Evolutionary conservation across 2,113 vertebrate species (phyloP).

Genomic region (Megalops atlanticus): DNA sequence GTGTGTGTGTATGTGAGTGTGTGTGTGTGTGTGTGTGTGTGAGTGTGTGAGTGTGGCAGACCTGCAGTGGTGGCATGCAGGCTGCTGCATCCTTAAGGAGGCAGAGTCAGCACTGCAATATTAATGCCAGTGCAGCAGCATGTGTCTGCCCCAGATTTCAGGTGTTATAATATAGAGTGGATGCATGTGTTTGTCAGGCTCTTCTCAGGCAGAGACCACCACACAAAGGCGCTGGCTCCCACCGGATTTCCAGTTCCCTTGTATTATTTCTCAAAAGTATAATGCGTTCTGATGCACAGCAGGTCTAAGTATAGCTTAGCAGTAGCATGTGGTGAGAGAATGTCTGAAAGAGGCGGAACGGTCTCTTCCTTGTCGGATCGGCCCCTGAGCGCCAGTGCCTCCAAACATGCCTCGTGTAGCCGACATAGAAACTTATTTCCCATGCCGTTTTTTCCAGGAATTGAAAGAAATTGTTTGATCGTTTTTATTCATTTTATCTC

Average conservation of each 20-base stretch:
- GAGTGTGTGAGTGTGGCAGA: no score
- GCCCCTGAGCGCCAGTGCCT: not conserved
- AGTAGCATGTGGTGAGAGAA: not conserved
- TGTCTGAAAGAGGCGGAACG: not conserved
- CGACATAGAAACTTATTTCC: not conserved
- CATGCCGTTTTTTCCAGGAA: not conserved
- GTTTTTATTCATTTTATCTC: no score
- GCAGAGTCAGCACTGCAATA: slow-evolving; percentile 6
- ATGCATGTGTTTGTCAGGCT: not conserved
- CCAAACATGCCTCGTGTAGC: not conserved
- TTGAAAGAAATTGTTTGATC: not conserved
- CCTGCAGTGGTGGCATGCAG: no score
- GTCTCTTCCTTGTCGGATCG: not conserved
- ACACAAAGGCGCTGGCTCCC: not conserved
- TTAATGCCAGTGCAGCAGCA: slow-evolving; percentile 8
- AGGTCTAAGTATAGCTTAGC: slow-evolving; percentile 13
- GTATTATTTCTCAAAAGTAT: not conserved
- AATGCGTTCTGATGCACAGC: not conserved
- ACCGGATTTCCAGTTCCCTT: not conserved
- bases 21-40: no score
- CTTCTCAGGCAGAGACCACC: not conserved
- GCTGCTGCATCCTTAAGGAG: no score
- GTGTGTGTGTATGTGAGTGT: no score
- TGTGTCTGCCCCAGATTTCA: slow-evolving; percentile 24
- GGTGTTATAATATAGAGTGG: slow-evolving; percentile 8